phyloP scores from a whole-genome alignment of 2,888 invertebrate species.

The Seira sanloemensis region DNA sequence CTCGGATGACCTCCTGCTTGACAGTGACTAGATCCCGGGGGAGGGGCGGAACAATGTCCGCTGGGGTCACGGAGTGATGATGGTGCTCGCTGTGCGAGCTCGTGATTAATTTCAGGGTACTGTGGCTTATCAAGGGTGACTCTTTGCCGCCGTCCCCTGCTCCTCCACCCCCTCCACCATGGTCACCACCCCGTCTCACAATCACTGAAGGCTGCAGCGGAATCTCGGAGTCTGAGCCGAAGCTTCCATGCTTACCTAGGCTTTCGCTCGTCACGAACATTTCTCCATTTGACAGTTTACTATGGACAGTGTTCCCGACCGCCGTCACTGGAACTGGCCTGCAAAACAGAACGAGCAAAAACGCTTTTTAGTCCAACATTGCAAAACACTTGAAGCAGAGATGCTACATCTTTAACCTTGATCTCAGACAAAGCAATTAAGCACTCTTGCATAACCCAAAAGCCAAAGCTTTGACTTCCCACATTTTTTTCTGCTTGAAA shows the following conservation, averaged over 20 bases:
- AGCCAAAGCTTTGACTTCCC: neutral
- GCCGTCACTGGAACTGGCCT: slow-evolving; percentile 66
- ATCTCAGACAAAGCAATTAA: neutral
- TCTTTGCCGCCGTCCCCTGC: slow-evolving; percentile 58
- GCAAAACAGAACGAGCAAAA: slow-evolving; percentile 28
- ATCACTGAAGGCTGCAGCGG: slow-evolving; percentile 75
- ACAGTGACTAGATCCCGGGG: slow-evolving; percentile 53
- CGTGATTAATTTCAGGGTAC: slow-evolving; percentile 51
- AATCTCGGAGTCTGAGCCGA: slow-evolving; percentile 76
- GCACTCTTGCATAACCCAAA: neutral
- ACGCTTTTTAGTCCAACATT: neutral
- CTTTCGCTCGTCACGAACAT: slow-evolving; percentile 63
- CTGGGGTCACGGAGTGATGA: slow-evolving; percentile 52
- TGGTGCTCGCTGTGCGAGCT: slow-evolving; percentile 40
- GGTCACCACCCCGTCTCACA: slow-evolving; percentile 74
- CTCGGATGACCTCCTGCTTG: slow-evolving; percentile 49
- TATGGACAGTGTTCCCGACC: slow-evolving; percentile 48
- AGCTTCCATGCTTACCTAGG: slow-evolving; percentile 56
- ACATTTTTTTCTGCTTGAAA: neutral
- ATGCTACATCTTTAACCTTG: neutral
- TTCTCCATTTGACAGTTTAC: slow-evolving; percentile 68
- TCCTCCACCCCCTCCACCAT: slow-evolving; percentile 41
- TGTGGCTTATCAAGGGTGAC: slow-evolving; percentile 76
- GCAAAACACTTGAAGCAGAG: neutral
- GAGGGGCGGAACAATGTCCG: slow-evolving; percentile 49